Base-by-base conservation (phyloP, 2,888 invertebrate genomes). In the Anoplius nigerrimus region DNA sequence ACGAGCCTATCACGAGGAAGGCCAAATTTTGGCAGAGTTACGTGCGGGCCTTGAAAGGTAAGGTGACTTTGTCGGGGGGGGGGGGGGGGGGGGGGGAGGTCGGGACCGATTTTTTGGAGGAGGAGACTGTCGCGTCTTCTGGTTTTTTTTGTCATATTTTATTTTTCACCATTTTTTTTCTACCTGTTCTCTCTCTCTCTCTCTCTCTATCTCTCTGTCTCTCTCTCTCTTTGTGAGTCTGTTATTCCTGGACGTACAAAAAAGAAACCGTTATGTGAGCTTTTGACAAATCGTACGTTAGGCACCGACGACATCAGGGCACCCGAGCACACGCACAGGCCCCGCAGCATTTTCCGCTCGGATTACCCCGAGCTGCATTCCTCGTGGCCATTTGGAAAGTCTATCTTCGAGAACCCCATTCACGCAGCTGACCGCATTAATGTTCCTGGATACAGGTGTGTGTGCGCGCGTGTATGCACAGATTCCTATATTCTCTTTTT, bases 1-100 rank as follows among this genome's bases (percentile, higher is more conserved):
- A 96, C 90, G 96, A 96, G 92, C 93, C 94, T 89, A 93, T 95
- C 89, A 94, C 95, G 91, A 95, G 95, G 92, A 96, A 96, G 91
- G 96, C 96, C 90, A 96, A 93, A 91, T 96, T 96, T 91, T 96
- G 96, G 96, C 96, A 96, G 91, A 95, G 96, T 88, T 96, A 95
- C 90, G 95, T 96, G 90, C 93, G 96, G 90, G 96, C 96, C 91
- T 92, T 96, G 83, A 96, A 96, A 93, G 96, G 96, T 96, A 91
- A 46, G 34, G n/a, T n/a, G n/a, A n/a, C n/a, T n/a, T n/a, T n/a
- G n/a, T n/a, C n/a, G n/a, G n/a, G n/a, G n/a, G n/a, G n/a, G n/a
- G n/a, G n/a, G n/a, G n/a, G n/a, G n/a, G n/a, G n/a, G n/a, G n/a
- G n/a, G n/a, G n/a, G n/a, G n/a, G n/a, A n/a, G n/a, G n/a, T n/a